phyloP scores from a whole-genome alignment of 2,888 invertebrate genomes.

The Gymnoscelis rufifasciata region DNA sequence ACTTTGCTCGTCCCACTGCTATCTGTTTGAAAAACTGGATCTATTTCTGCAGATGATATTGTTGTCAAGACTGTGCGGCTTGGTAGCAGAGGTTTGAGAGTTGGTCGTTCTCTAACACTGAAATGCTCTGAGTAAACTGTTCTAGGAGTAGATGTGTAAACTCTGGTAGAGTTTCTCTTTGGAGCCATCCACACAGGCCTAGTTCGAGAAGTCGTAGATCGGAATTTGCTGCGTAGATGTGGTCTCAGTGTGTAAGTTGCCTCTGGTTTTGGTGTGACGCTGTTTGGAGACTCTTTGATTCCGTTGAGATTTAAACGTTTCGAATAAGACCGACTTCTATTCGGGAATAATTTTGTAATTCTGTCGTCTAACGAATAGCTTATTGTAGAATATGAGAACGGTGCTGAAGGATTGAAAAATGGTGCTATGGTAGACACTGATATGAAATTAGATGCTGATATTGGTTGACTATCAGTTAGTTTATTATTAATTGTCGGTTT shows the following conservation, averaged over 20 bases:
- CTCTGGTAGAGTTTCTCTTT: conserved; percentile 52
- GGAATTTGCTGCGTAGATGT: conserved; percentile 58
- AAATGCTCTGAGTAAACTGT: conserved; percentile 71
- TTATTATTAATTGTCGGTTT: conserved; percentile 33
- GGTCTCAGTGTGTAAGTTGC: conserved; percentile 41
- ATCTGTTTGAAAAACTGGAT: conserved; percentile 68
- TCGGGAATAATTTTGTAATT: conserved; percentile 44
- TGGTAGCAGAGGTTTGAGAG: conserved; percentile 40
- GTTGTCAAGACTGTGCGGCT: conserved; percentile 58
- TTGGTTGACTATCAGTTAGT: conserved; percentile 40
- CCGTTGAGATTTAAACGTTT: conserved; percentile 60
- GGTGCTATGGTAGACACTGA: conserved; percentile 44
- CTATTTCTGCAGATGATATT: conserved; percentile 68
- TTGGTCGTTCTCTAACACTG: conserved; percentile 55
- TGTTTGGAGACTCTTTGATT: conserved; percentile 61
- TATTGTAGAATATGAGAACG: conserved; percentile 48
- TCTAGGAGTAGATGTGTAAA: conserved; percentile 44
- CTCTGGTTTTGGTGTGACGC: conserved; percentile 54
- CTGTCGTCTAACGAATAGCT: conserved; percentile 51
- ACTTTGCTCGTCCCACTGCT: conserved; percentile 58
- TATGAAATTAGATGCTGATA: conserved; percentile 40
- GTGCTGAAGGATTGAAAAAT: conserved; percentile 35
- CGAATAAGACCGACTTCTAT: conserved; percentile 59
- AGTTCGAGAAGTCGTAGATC: conserved; percentile 60
- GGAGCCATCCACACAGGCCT: conserved; percentile 70